phyloP scores from a whole-genome alignment of 2,888 invertebrate species.

The Apantesis nais region DNA sequence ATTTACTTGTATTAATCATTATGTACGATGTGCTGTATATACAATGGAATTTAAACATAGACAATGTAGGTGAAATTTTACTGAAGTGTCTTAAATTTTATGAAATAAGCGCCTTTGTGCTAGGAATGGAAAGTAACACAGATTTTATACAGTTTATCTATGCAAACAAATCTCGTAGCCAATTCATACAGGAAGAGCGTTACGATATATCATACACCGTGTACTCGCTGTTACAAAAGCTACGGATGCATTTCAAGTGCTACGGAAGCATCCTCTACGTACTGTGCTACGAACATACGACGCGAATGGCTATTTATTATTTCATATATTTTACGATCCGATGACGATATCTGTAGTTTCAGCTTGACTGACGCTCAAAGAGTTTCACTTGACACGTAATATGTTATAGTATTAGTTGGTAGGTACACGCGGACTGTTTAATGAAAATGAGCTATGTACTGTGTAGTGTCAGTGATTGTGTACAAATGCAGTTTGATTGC shows the following conservation, averaged over 20 bases:
- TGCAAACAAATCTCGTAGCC: background rate
- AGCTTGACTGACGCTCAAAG: background rate
- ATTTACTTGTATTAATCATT: no score
- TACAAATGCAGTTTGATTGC: constrained; percentile 36
- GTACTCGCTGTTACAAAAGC: constrained; percentile 7
- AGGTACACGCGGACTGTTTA: background rate
- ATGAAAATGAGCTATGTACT: constrained; percentile 6
- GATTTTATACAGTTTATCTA: background rate
- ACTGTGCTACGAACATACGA: constrained; percentile 3
- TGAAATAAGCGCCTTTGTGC: background rate
- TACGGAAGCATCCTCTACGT: constrained; percentile 10
- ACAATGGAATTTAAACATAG: no score
- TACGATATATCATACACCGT: background rate
- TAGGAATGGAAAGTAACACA: background rate
- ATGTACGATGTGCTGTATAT: no score
- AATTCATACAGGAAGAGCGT: background rate
- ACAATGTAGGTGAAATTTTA: no score
- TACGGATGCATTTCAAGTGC: constrained; percentile 11
- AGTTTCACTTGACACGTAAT: background rate
- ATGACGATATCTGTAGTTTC: background rate
- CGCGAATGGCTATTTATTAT: background rate
- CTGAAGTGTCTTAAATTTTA: background rate
- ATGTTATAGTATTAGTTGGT: background rate
- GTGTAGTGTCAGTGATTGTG: constrained; percentile 4
- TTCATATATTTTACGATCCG: background rate